A percentile compares a stretch with the other conserved stretches of the same genome.
phyloP scores from a whole-genome alignment of 2,113 vertebrate genomes.

The Varanus komodoensis region DNA sequence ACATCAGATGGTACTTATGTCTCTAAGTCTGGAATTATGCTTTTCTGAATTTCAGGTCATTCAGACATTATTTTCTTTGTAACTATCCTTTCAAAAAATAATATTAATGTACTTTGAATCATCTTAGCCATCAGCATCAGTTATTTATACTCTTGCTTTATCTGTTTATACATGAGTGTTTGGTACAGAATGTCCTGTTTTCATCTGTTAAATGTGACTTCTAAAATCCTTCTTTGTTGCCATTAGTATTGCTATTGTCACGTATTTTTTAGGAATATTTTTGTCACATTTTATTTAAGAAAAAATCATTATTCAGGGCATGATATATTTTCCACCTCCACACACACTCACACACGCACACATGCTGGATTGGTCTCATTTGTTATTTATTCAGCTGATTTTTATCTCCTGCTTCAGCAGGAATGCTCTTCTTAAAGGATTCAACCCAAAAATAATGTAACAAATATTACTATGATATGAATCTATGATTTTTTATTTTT shows the following conservation, averaged over 20 bases:
- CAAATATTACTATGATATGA: not conserved
- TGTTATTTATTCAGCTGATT: not conserved
- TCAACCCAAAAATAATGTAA: not conserved
- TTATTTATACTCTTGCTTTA: not conserved
- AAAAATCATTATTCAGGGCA: too few relatives aligned
- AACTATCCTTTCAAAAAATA: not conserved
- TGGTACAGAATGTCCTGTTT: not conserved
- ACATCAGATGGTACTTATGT: slow-evolving; percentile 89
- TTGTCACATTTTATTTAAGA: not conserved
- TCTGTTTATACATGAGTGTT: not conserved
- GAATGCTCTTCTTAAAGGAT: too few relatives aligned
- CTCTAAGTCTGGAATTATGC: not conserved
- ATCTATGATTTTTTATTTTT: not conserved
- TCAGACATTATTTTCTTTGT: not conserved
- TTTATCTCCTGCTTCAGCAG: not conserved
- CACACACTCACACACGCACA: not conserved
- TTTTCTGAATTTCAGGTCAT: not conserved
- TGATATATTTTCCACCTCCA: too few relatives aligned
- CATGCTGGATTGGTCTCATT: too few relatives aligned
- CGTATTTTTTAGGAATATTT: too few relatives aligned
- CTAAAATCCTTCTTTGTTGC: not conserved
- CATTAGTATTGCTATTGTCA: not conserved
- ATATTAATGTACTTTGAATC: not conserved
- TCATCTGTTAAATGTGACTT: not conserved
- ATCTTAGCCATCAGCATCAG: not conserved